Conservation (phyloP, 2,888 invertebrate genomes). For the Tiliacea citrago region DNA sequence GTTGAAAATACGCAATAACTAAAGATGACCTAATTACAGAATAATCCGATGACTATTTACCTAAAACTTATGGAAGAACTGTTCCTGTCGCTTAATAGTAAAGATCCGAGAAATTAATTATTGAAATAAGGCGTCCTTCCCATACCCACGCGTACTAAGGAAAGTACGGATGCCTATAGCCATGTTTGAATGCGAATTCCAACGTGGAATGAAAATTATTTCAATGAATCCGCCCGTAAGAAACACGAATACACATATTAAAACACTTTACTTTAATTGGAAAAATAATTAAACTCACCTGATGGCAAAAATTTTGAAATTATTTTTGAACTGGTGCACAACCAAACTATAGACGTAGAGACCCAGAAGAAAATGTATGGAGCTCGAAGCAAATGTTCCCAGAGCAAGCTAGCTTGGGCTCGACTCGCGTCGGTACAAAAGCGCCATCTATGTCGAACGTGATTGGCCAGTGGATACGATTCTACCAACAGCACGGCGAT, state of each 20-base stretch:
- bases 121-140: conserved; percentile 88
- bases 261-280: conserved; percentile 79
- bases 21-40: conserved; percentile 85
- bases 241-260: conserved; percentile 79
- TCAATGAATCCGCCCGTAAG: conserved; percentile 77
- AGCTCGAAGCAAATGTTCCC: conserved; percentile 90
- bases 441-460: conserved; percentile 85
- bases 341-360: conserved; percentile 91
- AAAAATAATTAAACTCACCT: conserved; percentile 88
- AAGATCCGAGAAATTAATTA: conserved; percentile 90
- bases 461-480: conserved; percentile 82
- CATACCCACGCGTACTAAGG: conserved; percentile 89
- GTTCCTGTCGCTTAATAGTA: conserved; percentile 85
- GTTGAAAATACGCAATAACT: conserved; percentile 90
- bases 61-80: conserved; percentile 89
- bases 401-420: conserved; percentile 89
- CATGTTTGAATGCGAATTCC: conserved; percentile 90
- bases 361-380: conserved; percentile 91
- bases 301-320: conserved; percentile 91
- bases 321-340: conserved; percentile 90
- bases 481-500: conserved; percentile 79
- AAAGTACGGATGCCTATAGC: conserved; percentile 89
- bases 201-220: conserved; percentile 88
- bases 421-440: conserved; percentile 86
- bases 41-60: conserved; percentile 84